These are phyloP conservation scores for Gulo gulo DNA, from an alignment of 2,113 vertebrate species.

Conservation along the genomic window DNA sequence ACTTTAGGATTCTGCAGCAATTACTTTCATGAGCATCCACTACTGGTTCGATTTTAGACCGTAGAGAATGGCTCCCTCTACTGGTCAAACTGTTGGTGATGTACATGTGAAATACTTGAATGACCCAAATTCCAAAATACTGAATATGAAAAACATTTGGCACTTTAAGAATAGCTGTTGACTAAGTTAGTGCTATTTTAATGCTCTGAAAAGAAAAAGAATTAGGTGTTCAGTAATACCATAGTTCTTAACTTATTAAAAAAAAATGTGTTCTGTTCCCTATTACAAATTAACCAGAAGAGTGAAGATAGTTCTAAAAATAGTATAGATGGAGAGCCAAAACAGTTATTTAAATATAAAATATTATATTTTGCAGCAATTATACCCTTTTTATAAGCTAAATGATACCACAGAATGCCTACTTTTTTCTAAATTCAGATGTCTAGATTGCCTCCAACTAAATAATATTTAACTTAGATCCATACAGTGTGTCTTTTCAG, in stretches of 20 bases:
- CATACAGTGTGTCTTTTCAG: not conserved
- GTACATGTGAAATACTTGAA: not conserved
- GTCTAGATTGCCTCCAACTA: not conserved
- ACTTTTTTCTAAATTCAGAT: not conserved
- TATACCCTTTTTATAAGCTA: not conserved
- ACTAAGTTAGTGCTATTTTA: not conserved
- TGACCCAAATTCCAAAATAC: slow-evolving; percentile 38
- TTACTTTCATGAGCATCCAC: not conserved
- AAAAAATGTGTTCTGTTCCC: not conserved
- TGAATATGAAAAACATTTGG: not conserved
- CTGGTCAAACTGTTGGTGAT: not conserved
- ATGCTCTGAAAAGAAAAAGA: slow-evolving; percentile 14
- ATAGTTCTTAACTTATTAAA: not conserved
- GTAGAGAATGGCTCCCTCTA: slow-evolving; percentile 78
- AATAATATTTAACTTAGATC: not conserved
- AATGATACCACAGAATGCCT: not conserved
- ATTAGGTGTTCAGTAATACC: not conserved
- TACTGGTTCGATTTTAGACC: slow-evolving; percentile 30
- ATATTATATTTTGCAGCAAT: not conserved
- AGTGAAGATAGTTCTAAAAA: not conserved
- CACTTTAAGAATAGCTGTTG: not conserved
- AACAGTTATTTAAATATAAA: not conserved
- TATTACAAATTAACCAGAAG: not conserved
- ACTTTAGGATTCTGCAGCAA: not conserved
- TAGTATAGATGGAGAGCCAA: not conserved